phyloP scores from a whole-genome alignment of 2,797 vertebrate genomes.

The Hemitrygon akajei region DNA sequence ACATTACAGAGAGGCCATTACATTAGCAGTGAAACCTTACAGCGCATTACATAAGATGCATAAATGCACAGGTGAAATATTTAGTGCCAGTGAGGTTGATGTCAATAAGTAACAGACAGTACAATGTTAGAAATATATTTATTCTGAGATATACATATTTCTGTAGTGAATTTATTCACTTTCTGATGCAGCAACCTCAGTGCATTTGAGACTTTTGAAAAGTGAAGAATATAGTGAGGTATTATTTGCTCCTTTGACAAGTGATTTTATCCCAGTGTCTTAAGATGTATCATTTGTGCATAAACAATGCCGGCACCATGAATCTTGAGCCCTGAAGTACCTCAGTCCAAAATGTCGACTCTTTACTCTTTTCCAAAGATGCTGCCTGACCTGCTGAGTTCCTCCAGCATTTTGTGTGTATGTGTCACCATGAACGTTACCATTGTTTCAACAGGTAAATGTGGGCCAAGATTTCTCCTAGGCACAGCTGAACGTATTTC shows the following conservation, averaged over 20 bases:
- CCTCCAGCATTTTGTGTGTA: no score
- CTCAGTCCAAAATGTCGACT: no score
- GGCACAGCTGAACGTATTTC: not conserved
- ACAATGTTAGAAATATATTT: not conserved
- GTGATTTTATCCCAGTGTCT: no score
- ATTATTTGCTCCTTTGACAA: not conserved
- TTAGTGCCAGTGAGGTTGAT: not conserved
- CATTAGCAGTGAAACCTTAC: no score
- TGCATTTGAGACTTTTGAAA: not conserved
- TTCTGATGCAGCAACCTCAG: not conserved
- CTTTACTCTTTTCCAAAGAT: no score
- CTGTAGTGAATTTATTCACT: not conserved
- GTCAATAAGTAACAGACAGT: not conserved
- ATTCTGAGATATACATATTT: not conserved
- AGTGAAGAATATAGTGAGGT: not conserved
- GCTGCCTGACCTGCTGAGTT: no score
- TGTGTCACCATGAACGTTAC: no score
- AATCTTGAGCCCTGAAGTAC: no score
- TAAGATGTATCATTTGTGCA: no score
- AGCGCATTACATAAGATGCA: not conserved
- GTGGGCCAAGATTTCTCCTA: not conserved
- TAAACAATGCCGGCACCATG: no score
- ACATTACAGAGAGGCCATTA: no score
- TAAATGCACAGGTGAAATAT: not conserved
- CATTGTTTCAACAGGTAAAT: not conserved